Evolutionary conservation across 1,140 invertebrate species (phyloP), one percentile per base, ranked within the genome.

Genomic region (Tigriopus japonicus): DNA sequence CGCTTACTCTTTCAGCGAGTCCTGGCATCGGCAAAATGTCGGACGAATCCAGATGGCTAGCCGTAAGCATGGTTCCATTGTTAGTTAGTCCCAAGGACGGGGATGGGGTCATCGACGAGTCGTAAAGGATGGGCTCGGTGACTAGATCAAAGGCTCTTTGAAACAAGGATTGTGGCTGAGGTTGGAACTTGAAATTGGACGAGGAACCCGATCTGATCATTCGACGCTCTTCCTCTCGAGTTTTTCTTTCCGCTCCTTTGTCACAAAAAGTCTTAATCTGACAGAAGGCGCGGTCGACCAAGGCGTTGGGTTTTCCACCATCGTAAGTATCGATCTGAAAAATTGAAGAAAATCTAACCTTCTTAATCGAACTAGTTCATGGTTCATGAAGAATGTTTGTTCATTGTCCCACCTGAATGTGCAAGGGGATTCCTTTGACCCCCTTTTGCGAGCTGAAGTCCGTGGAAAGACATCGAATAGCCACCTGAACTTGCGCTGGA

Each of bases 221-320:
- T 35, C 28, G 3, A 9, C 28, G 28, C 28, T 35, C 28, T n/a
- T 60, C 58, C 58, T 60, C 28, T 1, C 58, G 58, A 28, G 19
- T 42, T 28, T 60, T 60, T 17, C 58, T 42, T 28, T 60, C 58
- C 1, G 58, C 58, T 52, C 58, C 58, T 52, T 60, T 60, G 42
- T 60, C 58, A 19, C 58, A 60, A 35, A 60, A 60, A n/a, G 51
- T 45, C 23, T 60, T 60, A n/a, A 60, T 45, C 41, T 60, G 42
- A 17, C 28, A 42, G 28, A 41, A 17, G 56, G 28, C 41, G 6
- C 56, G 41, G 35, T 42, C 28, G 14, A 58, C 17, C 13, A 58
- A 7, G 1, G 3, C 17, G 14, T 17, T 42, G 23, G 28, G 17
- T 9, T 42, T 35, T 35, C 9, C 28, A 9, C 28, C 24, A 42